These are phyloP conservation scores for Pyrocephalus nanus DNA, from an alignment of 2,797 vertebrate species.

Conservation along the genomic window DNA sequence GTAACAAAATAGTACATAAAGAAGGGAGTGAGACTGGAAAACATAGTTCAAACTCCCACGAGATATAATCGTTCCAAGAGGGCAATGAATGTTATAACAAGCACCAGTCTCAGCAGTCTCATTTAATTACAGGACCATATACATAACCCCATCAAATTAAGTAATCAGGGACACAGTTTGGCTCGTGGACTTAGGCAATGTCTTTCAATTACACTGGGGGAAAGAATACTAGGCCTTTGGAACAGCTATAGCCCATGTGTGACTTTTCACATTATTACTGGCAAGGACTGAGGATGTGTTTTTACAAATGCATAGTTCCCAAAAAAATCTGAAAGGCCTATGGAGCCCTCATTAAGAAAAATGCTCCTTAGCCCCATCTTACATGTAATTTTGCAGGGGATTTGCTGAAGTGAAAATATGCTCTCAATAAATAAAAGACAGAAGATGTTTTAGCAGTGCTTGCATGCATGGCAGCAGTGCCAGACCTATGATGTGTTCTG, in stretches of 20 bases:
- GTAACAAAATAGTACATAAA: background rate
- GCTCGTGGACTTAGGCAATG: background rate
- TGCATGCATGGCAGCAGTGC: background rate
- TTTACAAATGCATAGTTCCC: background rate
- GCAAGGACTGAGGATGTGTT: background rate
- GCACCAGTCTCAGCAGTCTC: background rate
- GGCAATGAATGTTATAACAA: conserved; percentile 18
- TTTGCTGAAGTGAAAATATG: background rate
- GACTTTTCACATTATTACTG: conserved; percentile 42
- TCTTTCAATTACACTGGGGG: background rate
- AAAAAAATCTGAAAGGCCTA: background rate
- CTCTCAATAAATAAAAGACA: background rate
- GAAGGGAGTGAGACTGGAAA: background rate
- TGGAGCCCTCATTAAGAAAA: background rate
- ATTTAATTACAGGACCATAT: conserved; percentile 14
- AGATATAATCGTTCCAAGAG: background rate
- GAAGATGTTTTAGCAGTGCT: background rate
- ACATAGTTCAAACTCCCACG: background rate
- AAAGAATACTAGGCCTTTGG: conserved; percentile 27
- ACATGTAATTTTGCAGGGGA: background rate
- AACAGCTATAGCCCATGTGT: background rate
- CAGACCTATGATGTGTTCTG: conserved; percentile 26
- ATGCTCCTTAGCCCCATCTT: background rate
- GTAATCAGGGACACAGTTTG: background rate
- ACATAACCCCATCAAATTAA: conserved; percentile 23